A percentile compares a stretch with the other conserved stretches of the same genome.
Conservation (phyloP, 2,797 vertebrate genomes). For the Caiman crocodilus region DNA sequence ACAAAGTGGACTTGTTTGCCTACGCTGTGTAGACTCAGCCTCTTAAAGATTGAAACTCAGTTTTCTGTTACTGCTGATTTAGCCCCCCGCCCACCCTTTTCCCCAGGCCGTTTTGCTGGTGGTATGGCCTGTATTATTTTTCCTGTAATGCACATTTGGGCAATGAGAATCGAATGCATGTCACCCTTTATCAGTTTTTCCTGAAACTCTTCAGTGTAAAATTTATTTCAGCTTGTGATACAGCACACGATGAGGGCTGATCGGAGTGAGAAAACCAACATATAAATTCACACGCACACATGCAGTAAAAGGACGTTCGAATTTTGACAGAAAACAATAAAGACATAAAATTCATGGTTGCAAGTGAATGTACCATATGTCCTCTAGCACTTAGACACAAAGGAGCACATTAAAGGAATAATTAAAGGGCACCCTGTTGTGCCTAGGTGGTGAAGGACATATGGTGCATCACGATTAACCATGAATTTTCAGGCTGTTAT, state of each 20-base stretch:
- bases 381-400: slow-evolving; percentile 57
- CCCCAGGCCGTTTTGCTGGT: slow-evolving; percentile 31
- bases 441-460: slow-evolving; percentile 67
- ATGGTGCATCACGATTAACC: slow-evolving; percentile 56
- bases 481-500: slow-evolving; percentile 56
- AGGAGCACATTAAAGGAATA: slow-evolving; percentile 65
- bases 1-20: not conserved
- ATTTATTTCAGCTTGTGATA: not conserved
- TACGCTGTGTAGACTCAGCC: slow-evolving; percentile 26
- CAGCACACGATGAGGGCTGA: not conserved
- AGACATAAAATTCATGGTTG: slow-evolving; percentile 54
- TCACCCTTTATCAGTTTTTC: not conserved
- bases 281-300: not conserved
- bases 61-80: slow-evolving; percentile 36
- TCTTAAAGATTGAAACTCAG: slow-evolving; percentile 22
- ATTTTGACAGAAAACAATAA: slow-evolving; percentile 54
- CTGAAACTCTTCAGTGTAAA: slow-evolving; percentile 8
- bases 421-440: slow-evolving; percentile 72
- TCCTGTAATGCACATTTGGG: slow-evolving; percentile 34
- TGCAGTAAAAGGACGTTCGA: slow-evolving; percentile 24
- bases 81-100: slow-evolving; percentile 30
- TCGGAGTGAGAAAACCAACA: not conserved
- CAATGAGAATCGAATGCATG: slow-evolving; percentile 38
- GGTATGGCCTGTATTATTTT: slow-evolving; percentile 26
- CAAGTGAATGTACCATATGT: slow-evolving; percentile 66